phyloP scores from a whole-genome alignment of 1,140 invertebrate genomes.

The Rhynchophorus ferrugineus region DNA sequence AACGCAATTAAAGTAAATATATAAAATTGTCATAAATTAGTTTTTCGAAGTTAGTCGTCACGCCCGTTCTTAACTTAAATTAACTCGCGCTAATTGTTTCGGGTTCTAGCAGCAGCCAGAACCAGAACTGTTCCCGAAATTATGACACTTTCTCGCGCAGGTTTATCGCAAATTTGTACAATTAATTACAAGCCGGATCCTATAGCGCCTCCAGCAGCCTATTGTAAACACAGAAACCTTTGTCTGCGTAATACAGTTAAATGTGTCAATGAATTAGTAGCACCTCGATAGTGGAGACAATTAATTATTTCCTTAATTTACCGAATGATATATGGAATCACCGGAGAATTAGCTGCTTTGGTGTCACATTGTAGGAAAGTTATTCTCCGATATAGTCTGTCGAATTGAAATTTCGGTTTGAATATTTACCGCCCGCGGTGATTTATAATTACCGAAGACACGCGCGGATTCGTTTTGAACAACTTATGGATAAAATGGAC shows the following conservation, averaged over 20 bases:
- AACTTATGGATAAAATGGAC: too few species aligned
- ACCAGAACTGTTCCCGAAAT: too few species aligned
- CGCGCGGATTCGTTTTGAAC: too few species aligned
- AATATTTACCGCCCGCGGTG: too few species aligned
- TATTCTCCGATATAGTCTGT: not conserved
- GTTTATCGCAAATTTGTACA: conserved; percentile 19
- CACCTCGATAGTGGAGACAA: conserved; percentile 18
- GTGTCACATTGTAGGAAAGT: not conserved
- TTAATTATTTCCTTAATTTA: conserved; percentile 23
- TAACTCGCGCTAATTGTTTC: too few species aligned
- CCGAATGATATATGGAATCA: conserved; percentile 14
- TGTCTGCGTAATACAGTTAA: conserved; percentile 21
- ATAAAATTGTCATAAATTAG: too few species aligned
- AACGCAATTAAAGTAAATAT: too few species aligned
- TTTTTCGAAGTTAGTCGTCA: too few species aligned
- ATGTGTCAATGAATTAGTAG: conserved; percentile 23
- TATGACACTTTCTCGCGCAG: conserved; percentile 8
- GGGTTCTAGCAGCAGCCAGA: too few species aligned
- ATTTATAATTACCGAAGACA: too few species aligned
- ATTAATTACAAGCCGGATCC: conserved; percentile 18
- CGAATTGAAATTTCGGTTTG: too few species aligned
- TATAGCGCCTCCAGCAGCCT: conserved; percentile 8
- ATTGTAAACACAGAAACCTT: conserved; percentile 18
- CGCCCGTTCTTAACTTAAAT: too few species aligned
- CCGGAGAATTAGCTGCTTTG: not conserved